These are phyloP conservation scores for Chouioia cunea DNA, from an alignment of 2,888 invertebrate species.

Conservation along the genomic window DNA sequence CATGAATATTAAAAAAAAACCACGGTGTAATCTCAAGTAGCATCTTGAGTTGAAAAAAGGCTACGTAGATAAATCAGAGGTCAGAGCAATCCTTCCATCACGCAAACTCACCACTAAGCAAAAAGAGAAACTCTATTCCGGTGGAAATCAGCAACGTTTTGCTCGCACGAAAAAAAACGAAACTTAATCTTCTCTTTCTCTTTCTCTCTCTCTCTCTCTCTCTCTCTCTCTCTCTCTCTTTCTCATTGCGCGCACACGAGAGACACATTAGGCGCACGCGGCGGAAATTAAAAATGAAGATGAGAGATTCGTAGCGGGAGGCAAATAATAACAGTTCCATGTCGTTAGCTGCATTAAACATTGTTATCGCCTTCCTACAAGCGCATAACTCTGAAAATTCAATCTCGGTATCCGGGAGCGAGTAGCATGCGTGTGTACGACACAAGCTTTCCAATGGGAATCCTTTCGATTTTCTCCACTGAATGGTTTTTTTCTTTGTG, in stretches of 20 bases:
- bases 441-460: no score
- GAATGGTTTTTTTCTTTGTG: no score
- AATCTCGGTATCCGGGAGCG: background rate
- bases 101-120: no score
- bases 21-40: no score
- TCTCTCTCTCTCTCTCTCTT: no score
- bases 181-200: slow-evolving; percentile 12
- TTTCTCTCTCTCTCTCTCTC: background rate
- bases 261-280: no score
- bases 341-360: slow-evolving; percentile 30
- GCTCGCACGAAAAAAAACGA: background rate
- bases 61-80: background rate
- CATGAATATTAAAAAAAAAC: no score
- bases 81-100: background rate
- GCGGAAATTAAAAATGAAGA: slow-evolving; percentile 34
- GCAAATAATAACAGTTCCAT: slow-evolving; percentile 25
- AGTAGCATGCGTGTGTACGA: background rate
- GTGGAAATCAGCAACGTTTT: no score
- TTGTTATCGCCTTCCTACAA: slow-evolving; percentile 15
- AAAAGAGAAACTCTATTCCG: no score
- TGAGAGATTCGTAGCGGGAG: background rate
- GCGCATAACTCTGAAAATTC: slow-evolving; percentile 15
- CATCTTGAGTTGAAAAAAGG: background rate
- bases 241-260: no score
- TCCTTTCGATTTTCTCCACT: no score